Percentiles rank a stretch among this genome's conserved stretches.
phyloP scores from a whole-genome alignment of 2,113 vertebrate genomes.

The Mungos mungo region DNA sequence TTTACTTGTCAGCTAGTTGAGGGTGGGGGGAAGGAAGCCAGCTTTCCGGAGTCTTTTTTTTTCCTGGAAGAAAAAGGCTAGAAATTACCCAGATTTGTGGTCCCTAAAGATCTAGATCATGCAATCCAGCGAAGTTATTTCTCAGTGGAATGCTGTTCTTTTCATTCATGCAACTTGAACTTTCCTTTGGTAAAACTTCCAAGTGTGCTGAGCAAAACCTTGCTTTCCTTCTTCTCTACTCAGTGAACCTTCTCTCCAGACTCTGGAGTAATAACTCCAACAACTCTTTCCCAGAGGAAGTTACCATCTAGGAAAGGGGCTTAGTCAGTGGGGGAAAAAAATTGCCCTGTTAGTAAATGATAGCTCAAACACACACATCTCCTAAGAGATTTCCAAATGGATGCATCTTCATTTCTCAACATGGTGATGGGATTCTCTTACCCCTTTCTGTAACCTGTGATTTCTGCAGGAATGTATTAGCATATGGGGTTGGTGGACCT shows the following conservation, averaged over 20 bases:
- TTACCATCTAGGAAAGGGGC: background rate
- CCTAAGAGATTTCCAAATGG: background rate
- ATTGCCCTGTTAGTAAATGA: background rate
- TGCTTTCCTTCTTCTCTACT: background rate
- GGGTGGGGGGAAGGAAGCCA: conserved; percentile 16
- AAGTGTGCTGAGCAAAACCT: background rate
- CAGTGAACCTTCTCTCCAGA: background rate
- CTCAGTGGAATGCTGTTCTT: background rate
- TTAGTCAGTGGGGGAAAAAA: background rate
- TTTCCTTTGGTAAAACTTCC: conserved; percentile 19
- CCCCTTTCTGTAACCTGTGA: background rate
- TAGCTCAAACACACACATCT: background rate
- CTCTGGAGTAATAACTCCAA: background rate
- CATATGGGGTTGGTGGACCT: background rate
- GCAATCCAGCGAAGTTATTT: background rate
- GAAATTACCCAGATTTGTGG: background rate
- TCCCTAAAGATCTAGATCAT: background rate
- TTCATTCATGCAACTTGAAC: background rate
- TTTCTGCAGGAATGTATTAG: background rate
- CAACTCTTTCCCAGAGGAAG: background rate
- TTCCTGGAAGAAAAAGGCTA: background rate
- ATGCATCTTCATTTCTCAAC: background rate
- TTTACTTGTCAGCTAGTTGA: conserved; percentile 59
- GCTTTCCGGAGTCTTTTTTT: background rate
- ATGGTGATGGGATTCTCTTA: background rate